Base-by-base conservation (phyloP, 2,113 vertebrate genomes). In the Ascaphus truei region DNA sequence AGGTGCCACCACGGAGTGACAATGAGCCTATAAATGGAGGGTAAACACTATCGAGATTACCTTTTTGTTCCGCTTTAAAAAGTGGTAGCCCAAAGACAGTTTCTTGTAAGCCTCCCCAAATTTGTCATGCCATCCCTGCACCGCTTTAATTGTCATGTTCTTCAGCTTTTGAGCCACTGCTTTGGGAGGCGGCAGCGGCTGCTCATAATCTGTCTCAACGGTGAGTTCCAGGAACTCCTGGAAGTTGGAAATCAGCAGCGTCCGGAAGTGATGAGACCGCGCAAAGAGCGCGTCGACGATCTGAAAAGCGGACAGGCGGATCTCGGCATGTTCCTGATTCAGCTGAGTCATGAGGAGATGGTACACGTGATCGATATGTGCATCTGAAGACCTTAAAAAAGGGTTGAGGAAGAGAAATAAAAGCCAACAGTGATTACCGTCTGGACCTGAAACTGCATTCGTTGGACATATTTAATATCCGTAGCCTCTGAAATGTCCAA, bases 151-250 rank as follows among this genome's bases (percentile, higher is more conserved):
- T 15, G 94, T 92, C 0, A 81, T 87, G n/a, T 79, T 84, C 82
- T 86, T 85, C 63, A 99, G 85, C 15, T 86, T 94, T 52, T 83
- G 91, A 1, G 96, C 94, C 15, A 88, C 92, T 15, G 94, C 94
- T 52, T 74, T 86, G 0, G 96, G 97, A 0, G 95, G 93, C 0
- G 97, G 97, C 9, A 99, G 88, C 4, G 95, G 96, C 77, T 88
- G 92, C 9, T 92, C 89, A 0, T 81, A 78, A 63, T 98, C 88
- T 0, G 85, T 96, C 62, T 95, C 96, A 15, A 98, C 86, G 0
- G 96, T 97, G 45, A 98, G 85, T 80, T 94, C 94, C 84, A 98
- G 75, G 31, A 98, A 90, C 53, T 94, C 93, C 84, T 98, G 96
- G 63, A 99, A 89, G 81, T 92, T 84, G 27, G 91, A 82, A 37